Conservation (phyloP, 1,140 invertebrate species). For the Sesamia nonagrioides region DNA sequence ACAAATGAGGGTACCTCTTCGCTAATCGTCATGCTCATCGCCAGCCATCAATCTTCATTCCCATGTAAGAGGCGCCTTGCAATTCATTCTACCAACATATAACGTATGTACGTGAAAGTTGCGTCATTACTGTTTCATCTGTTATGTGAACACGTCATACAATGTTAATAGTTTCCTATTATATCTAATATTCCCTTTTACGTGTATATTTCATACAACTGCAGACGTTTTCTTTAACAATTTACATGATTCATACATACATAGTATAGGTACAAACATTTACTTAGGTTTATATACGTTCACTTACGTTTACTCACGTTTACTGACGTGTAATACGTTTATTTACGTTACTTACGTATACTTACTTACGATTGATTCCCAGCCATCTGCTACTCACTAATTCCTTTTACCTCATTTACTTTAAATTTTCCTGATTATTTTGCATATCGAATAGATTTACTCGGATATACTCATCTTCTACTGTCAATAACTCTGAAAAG, state of each 20-base stretch:
- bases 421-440: neutral
- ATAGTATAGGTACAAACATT: no score
- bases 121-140: conserved; percentile 66
- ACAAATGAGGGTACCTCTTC: conserved; percentile 57
- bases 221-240: neutral
- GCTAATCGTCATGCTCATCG: conserved; percentile 58
- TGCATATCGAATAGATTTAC: neutral
- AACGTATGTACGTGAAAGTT: conserved; percentile 76
- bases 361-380: no score
- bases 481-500: neutral
- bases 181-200: conserved; percentile 16
- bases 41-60: conserved; percentile 83
- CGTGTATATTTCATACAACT: neutral
- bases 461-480: neutral
- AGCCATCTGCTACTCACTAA: no score
- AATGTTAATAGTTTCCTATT: conserved; percentile 24
- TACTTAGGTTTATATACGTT: no score
- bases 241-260: neutral
- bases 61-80: conserved; percentile 73
- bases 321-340: no score
- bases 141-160: conserved; percentile 43
- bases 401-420: no score
- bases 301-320: no score
- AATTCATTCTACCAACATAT: conserved; percentile 76
- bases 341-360: no score